Conservation (phyloP, 2,888 invertebrate species). For the Busseola fusca region DNA sequence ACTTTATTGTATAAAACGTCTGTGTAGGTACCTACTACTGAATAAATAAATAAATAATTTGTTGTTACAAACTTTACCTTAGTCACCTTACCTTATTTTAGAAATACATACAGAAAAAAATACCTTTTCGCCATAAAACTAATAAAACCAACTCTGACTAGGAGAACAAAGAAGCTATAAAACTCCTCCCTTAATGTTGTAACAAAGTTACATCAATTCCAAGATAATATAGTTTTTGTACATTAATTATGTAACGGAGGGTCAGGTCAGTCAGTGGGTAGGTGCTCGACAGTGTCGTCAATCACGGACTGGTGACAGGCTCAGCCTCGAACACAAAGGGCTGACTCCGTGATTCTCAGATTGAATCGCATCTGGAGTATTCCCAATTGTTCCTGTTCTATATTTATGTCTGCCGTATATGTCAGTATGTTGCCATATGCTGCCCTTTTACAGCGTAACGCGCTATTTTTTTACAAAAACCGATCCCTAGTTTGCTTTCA, state of each 20-base stretch:
- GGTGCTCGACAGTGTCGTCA: constrained; percentile 51
- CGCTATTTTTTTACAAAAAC: constrained; percentile 5
- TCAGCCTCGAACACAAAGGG: constrained; percentile 45
- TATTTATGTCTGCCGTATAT: not conserved
- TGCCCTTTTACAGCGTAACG: constrained; percentile 1
- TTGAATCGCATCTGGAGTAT: constrained; percentile 26
- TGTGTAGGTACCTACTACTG: no score
- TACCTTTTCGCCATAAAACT: not conserved
- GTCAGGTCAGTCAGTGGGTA: constrained; percentile 30
- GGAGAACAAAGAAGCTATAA: constrained; percentile 20
- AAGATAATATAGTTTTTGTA: constrained; percentile 53
- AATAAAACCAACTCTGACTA: constrained; percentile 22
- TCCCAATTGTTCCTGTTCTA: constrained; percentile 10
- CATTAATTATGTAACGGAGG: constrained; percentile 48
- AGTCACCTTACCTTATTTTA: not conserved
- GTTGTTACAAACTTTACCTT: not conserved
- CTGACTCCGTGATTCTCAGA: constrained; percentile 25
- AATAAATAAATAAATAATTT: no score
- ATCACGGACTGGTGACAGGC: constrained; percentile 55
- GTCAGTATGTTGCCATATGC: constrained; percentile 7
- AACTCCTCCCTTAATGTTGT: constrained; percentile 9
- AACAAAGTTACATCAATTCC: constrained; percentile 21
- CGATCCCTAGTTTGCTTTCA: constrained; percentile 30
- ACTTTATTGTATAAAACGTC: no score
- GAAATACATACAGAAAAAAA: not conserved